Evolutionary conservation across 2,888 invertebrate species (phyloP), one percentile per base, ranked within the genome.

Genomic region (Macaria liturata): DNA sequence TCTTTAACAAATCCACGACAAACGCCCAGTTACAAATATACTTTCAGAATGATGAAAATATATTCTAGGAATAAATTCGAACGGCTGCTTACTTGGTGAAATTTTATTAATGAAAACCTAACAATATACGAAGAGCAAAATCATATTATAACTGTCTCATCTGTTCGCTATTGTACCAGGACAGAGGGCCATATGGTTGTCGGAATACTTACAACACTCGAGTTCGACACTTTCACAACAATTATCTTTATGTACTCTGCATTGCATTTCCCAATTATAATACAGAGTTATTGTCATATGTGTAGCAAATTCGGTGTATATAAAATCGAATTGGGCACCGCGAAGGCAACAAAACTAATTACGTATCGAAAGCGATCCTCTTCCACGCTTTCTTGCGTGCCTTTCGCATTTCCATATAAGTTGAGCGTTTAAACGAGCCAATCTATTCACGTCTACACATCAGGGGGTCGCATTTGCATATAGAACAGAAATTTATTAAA

Each of bases 381-480:
- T 88, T 88, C 83, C 77, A 82, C 88, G 87, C 83, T 91, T 91
- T 91, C 91, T 91, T 91, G 89, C 90, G 88, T 91, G 88, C 91
- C 89, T 90, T 91, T 90, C 88, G 83, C 81, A 91, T 91, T 91
- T 88, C 89, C 91, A 91, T 91, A 91, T 91, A 91, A 91, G 91
- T 91, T 90, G 91, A 90, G 91, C 84, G 66, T 89, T 88, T 91
- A 91, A 91, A 91, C 91, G 91, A 88, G 84, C 91, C 91, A 91
- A 91, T 91, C 91, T 91, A 91, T 91, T 91, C 91, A 89, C 90
- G 91, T 91, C 91, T 91, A 91, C 91, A 91, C 91, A 91, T 91
- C 91, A 91, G 89, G 89, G 89, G 88, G 88, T 84, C 89, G 82
- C 86, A 91, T 91, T 91, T 91, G 91, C 91, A 91, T 91, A 91